These are phyloP conservation scores for Andrena fulva DNA, from an alignment of 2,888 invertebrate genomes.

Conservation along the genomic window DNA sequence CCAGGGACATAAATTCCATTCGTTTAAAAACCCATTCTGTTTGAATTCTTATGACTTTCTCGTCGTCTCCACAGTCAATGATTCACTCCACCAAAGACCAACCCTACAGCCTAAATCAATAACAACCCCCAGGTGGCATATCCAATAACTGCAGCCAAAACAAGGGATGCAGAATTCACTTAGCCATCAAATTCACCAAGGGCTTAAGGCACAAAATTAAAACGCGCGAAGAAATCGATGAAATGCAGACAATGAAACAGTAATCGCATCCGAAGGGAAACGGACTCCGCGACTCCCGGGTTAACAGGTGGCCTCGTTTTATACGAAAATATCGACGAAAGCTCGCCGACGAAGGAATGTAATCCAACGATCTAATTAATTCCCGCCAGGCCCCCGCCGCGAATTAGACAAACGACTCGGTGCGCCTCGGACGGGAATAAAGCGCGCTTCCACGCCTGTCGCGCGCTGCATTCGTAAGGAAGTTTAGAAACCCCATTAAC, in stretches of 20 bases:
- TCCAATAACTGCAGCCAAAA: too few relatives aligned
- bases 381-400: background rate
- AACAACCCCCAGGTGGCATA: too few relatives aligned
- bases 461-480: constrained; percentile 14
- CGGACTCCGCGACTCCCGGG: background rate
- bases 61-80: too few relatives aligned
- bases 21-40: too few relatives aligned
- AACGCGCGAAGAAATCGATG: background rate
- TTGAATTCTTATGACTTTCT: too few relatives aligned
- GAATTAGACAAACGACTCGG: constrained; percentile 1
- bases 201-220: background rate
- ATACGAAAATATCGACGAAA: background rate
- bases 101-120: too few relatives aligned
- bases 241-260: background rate
- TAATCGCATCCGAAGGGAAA: background rate
- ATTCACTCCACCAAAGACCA: too few relatives aligned
- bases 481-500: constrained; percentile 63
- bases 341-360: constrained; percentile 13
- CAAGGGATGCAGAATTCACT: too few relatives aligned
- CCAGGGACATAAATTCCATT: too few relatives aligned
- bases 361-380: constrained; percentile 40
- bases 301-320: constrained; percentile 40
- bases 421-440: constrained; percentile 27
- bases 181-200: background rate
- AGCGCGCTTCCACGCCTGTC: constrained; percentile 17